These are phyloP conservation scores for Fulmarus glacialis DNA, from an alignment of 2,113 vertebrate genomes.

Conservation along the genomic window DNA sequence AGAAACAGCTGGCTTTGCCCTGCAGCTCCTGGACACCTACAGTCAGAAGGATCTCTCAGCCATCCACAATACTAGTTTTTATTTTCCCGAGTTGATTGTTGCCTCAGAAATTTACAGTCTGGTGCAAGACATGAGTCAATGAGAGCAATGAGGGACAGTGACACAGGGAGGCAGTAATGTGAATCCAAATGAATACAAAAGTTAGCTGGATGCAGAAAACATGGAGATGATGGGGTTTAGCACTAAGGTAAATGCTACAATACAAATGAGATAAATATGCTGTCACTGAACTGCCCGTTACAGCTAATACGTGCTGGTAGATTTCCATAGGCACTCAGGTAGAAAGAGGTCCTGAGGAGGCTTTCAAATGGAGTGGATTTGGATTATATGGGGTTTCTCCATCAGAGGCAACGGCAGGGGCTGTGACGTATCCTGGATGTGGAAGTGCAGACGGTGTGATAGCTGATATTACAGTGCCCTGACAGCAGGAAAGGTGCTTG, in stretches of 20 bases:
- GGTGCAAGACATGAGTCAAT: background rate
- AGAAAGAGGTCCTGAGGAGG: background rate
- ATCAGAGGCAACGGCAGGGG: background rate
- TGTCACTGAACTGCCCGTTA: background rate
- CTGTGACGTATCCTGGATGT: background rate
- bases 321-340: background rate
- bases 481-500: background rate
- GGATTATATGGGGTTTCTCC: background rate
- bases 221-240: background rate
- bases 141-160: background rate
- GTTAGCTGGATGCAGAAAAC: background rate
- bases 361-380: background rate
- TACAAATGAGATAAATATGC: background rate
- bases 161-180: background rate
- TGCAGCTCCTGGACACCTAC: background rate
- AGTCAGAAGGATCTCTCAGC: background rate
- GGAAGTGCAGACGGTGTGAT: background rate
- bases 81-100: background rate
- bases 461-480: background rate
- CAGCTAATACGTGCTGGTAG: background rate
- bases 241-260: background rate
- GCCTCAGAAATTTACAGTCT: background rate
- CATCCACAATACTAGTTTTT: background rate
- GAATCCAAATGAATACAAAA: background rate
- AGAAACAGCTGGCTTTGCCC: background rate